Evolutionary conservation across 2,888 invertebrate genomes (phyloP).

Genomic region (Pocota personata): DNA sequence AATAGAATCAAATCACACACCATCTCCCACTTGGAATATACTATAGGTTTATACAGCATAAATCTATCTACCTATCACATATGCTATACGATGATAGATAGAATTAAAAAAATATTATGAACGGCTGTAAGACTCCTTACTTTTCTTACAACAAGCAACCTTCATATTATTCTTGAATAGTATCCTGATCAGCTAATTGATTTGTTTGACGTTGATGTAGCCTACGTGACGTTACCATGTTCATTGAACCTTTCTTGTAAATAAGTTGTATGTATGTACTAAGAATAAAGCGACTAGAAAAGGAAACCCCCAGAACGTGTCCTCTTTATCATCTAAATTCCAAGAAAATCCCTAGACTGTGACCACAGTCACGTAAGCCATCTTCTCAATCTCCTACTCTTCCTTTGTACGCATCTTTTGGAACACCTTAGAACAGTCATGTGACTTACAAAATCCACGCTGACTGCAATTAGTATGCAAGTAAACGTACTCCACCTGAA

Average conservation of each 20-base stretch:
- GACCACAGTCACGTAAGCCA: constrained; percentile 27
- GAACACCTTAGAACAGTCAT: background rate
- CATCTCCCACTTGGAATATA: too few species aligned
- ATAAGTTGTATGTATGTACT: background rate
- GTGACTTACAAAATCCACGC: background rate
- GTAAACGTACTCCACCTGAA: background rate
- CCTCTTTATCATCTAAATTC: background rate
- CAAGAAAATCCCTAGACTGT: background rate
- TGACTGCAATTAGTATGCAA: background rate
- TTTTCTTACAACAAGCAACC: background rate
- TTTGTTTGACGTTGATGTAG: background rate
- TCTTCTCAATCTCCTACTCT: background rate
- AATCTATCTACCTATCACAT: too few species aligned
- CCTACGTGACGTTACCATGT: background rate
- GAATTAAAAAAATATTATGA: too few species aligned
- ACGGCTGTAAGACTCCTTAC: background rate
- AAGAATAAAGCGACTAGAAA: background rate
- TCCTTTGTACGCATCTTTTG: constrained; percentile 1
- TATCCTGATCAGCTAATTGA: background rate
- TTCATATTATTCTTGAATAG: background rate
- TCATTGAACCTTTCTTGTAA: background rate
- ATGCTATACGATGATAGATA: too few species aligned
- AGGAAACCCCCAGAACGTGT: background rate
- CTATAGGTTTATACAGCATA: too few species aligned
- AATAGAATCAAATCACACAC: too few species aligned